A percentile compares a stretch with the other conserved stretches of the same genome.
phyloP scores from a whole-genome alignment of 2,888 invertebrate genomes.

The Drosophila mercatorum region DNA sequence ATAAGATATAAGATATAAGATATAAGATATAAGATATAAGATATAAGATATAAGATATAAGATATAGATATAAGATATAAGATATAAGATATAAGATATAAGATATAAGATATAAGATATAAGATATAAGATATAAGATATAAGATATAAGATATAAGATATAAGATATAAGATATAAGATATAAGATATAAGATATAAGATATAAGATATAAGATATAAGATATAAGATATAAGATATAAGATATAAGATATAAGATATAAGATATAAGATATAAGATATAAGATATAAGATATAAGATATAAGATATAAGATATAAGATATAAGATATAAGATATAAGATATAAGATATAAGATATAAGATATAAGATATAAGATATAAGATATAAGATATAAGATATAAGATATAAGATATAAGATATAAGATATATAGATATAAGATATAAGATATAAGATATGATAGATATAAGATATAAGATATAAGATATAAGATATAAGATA shows the following conservation, averaged over 20 bases:
- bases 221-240: neutral
- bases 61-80: slow-evolving; percentile 2
- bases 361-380: neutral
- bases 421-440: neutral
- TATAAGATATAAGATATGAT: slow-evolving; percentile 1
- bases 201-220: slow-evolving; percentile 3
- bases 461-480: slow-evolving; percentile 4
- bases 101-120: slow-evolving; percentile 3
- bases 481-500: slow-evolving; percentile 3
- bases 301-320: slow-evolving; percentile 1
- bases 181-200: neutral
- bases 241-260: slow-evolving; percentile 1
- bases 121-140: slow-evolving; percentile 4
- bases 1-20: slow-evolving; percentile 1
- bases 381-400: too few relatives aligned
- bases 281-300: slow-evolving; percentile 1
- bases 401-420: too few relatives aligned
- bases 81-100: slow-evolving; percentile 4
- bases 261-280: slow-evolving; percentile 1
- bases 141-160: neutral
- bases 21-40: slow-evolving; percentile 4
- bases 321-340: neutral
- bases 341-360: slow-evolving; percentile 7
- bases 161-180: slow-evolving; percentile 2
- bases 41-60: slow-evolving; percentile 3